Base-by-base conservation (phyloP, 2,888 invertebrate species). In the Scelioninae gen. 2 region DNA sequence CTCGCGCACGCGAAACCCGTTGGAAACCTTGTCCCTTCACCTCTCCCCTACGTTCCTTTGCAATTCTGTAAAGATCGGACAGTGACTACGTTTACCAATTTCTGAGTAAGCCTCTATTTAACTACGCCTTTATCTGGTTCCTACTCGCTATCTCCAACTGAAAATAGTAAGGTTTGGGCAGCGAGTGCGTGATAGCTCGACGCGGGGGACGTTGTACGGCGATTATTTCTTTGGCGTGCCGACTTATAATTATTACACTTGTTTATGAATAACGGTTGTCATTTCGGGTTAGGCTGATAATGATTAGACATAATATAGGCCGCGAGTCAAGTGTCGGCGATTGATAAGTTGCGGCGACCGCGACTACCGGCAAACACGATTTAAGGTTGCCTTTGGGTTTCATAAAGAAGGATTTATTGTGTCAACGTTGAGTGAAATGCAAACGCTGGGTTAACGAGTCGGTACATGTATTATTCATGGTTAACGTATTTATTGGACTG, bases 1-100 rank as follows among this genome's bases (percentile, higher is more conserved):
- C n/a, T 82, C 81, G 81, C 81, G 82, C 84, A 84, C 83, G 85
- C 85, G 81, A 83, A 81, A 81, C 81, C 78, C 65, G 72, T 73
- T 69, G 65, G 61, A 68, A 75, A 75, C 50, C 52, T 68, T 67
- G 69, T 69, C 73, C 77, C 73, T 78, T 76, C 67, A 76, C 55
- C 73, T 70, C 74, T 67, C 73, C 78, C 78, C 68, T 77, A 78
- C 73, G 68, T 70, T 71, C 70, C 73, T 61, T 69, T 64, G 71
- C 67, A 76, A 78, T 79, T 80, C 78, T 77, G 67, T 71, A 74
- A 76, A 78, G 78, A 77, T 78, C 76, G 76, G 79, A 78, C 78
- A 78, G 72, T 73, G 67, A 72, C 68, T 71, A 72, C 75, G 73
- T 75, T 75, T 75, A 75, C 75, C 72, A 75, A 75, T 75, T 72